Evolutionary conservation across 2,113 vertebrate genomes (phyloP).

Genomic region (Morphnarchus princeps): DNA sequence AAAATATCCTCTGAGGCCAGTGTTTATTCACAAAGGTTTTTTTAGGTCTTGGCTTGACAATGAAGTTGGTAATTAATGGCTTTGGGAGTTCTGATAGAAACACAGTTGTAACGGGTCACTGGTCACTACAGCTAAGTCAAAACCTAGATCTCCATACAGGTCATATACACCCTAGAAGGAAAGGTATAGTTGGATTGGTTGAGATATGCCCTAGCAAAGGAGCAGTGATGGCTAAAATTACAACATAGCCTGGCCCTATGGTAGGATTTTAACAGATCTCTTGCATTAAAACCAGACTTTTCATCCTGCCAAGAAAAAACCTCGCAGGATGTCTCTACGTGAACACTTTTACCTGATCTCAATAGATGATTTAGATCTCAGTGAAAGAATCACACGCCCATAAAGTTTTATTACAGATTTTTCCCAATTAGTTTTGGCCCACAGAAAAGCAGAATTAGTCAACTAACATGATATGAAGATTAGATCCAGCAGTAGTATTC

Average conservation of each 20-base stretch:
- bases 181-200: neutral
- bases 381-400: neutral
- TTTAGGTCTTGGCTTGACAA: neutral
- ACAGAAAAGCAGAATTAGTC: neutral
- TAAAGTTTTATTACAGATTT: conserved; percentile 13
- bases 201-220: neutral
- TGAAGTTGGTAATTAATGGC: neutral
- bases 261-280: neutral
- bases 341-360: neutral
- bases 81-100: neutral
- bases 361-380: conserved; percentile 37
- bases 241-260: neutral
- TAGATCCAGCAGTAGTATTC: neutral
- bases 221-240: neutral
- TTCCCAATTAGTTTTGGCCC: conserved; percentile 40
- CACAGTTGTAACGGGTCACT: neutral
- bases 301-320: neutral
- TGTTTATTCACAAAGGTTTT: neutral
- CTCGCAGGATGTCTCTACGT: neutral
- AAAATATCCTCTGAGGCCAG: neutral
- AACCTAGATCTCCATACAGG: neutral
- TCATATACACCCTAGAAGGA: neutral
- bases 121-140: neutral
- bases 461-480: conserved; percentile 5
- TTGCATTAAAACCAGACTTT: neutral